Conservation (phyloP, 2,888 invertebrate species). For the Chrysolina oricalcia region DNA sequence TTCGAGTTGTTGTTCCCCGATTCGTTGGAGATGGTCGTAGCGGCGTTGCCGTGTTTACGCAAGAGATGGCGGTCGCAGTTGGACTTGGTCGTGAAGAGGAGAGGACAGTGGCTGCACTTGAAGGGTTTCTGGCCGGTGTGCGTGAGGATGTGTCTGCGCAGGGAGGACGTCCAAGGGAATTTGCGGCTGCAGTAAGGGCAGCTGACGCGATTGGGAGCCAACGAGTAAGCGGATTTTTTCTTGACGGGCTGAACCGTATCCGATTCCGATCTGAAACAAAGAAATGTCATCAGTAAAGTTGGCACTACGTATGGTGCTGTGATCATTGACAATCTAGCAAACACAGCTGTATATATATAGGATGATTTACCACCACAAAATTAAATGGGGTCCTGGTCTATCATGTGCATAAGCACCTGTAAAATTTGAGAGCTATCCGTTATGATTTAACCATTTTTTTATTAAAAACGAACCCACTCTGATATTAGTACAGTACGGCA, state of each 20-base stretch:
- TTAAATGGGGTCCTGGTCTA: too few relatives aligned
- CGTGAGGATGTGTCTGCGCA: conserved; percentile 94
- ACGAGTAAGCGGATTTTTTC: conserved; percentile 95
- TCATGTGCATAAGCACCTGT: too few relatives aligned
- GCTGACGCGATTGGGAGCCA: conserved; percentile 94
- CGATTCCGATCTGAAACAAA: conserved; percentile 78
- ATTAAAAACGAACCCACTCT: too few relatives aligned
- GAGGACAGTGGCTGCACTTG: conserved; percentile 93
- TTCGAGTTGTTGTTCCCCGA: conserved; percentile 62
- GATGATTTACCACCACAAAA: too few relatives aligned
- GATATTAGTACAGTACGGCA: too few relatives aligned
- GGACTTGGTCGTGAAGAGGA: conserved; percentile 96
- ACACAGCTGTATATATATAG: too few relatives aligned
- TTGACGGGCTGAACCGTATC: conserved; percentile 78
- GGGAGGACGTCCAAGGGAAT: conserved; percentile 97
- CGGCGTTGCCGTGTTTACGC: conserved; percentile 85
- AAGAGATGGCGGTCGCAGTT: conserved; percentile 96
- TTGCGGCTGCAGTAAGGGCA: conserved; percentile 95
- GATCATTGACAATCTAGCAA: background rate
- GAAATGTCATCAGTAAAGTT: background rate
- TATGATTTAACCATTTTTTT: too few relatives aligned
- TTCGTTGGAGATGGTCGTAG: conserved; percentile 68
- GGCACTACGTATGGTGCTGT: background rate
- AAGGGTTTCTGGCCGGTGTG: conserved; percentile 98
- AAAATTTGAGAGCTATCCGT: too few relatives aligned